phyloP scores from a whole-genome alignment of 1,140 invertebrate genomes.

The Drosophila tropicalis region DNA sequence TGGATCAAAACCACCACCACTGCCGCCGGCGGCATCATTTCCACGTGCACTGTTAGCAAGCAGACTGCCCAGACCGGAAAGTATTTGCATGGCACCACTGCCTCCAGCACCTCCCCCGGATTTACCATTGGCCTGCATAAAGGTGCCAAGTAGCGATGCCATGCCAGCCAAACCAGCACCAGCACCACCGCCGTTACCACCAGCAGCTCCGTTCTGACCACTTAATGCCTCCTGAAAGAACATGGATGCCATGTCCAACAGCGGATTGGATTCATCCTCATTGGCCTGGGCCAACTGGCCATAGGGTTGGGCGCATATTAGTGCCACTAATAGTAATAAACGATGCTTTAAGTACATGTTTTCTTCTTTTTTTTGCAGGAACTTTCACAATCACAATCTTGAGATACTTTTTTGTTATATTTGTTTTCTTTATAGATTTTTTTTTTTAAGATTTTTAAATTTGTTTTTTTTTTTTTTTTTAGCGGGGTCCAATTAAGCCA shows the following conservation, averaged over 20 bases:
- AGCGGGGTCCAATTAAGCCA: slow-evolving; percentile 70
- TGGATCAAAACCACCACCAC: slow-evolving; percentile 82
- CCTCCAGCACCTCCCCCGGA: slow-evolving; percentile 53
- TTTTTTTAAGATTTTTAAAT: background rate
- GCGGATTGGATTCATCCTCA: slow-evolving; percentile 84
- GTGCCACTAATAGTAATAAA: slow-evolving; percentile 63
- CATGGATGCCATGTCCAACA: slow-evolving; percentile 85
- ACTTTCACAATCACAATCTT: slow-evolving; percentile 82
- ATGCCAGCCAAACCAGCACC: slow-evolving; percentile 78
- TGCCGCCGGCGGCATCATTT: slow-evolving; percentile 43
- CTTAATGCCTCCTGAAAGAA: slow-evolving; percentile 85
- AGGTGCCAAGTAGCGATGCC: slow-evolving; percentile 84
- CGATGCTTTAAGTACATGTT: slow-evolving; percentile 66
- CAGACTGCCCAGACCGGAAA: slow-evolving; percentile 83
- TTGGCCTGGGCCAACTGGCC: slow-evolving; percentile 73
- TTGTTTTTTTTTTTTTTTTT: no score
- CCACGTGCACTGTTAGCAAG: slow-evolving; percentile 68
- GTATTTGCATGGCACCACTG: slow-evolving; percentile 79
- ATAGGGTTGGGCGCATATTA: slow-evolving; percentile 74
- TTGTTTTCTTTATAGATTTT: slow-evolving; percentile 21
- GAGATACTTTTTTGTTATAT: slow-evolving; percentile 52
- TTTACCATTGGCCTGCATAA: slow-evolving; percentile 85
- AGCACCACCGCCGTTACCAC: slow-evolving; percentile 83
- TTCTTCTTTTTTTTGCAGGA: slow-evolving; percentile 53
- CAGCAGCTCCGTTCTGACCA: slow-evolving; percentile 83